Conservation (phyloP, 2,888 invertebrate species). For the Oxytorus armatus region DNA sequence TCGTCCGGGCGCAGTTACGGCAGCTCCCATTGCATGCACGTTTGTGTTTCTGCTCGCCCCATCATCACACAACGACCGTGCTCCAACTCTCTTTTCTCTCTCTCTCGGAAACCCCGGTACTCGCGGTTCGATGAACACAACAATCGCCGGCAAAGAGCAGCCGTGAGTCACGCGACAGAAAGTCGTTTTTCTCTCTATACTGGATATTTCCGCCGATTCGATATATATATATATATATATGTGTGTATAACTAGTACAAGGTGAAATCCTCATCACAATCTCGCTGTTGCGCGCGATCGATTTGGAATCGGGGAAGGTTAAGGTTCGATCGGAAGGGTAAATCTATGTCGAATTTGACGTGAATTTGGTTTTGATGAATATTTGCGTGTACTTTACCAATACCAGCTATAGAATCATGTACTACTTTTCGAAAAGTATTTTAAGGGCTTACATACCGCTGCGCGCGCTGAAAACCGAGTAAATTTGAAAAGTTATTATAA, state of each 20-base stretch:
- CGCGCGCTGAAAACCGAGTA: no score
- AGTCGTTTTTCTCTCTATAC: conserved; percentile 74
- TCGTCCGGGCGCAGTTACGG: conserved; percentile 54
- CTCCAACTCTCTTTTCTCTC: conserved; percentile 12
- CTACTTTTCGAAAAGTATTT: no score
- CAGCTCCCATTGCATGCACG: conserved; percentile 51
- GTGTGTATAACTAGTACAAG: conserved; percentile 76
- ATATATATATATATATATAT: conserved; percentile 3
- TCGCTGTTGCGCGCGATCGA: conserved; percentile 15
- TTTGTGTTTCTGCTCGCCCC: conserved; percentile 24
- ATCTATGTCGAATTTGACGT: not conserved
- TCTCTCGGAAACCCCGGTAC: conserved; percentile 36
- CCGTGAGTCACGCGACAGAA: conserved; percentile 80
- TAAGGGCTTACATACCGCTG: no score
- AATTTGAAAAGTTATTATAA: no score
- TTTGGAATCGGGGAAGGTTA: conserved; percentile 10
- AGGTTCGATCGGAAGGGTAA: conserved; percentile 8
- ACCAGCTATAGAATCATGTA: no score
- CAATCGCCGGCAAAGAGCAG: conserved; percentile 65
- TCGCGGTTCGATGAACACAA: conserved; percentile 57
- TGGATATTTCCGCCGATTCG: conserved; percentile 72
- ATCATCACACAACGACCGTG: conserved; percentile 48
- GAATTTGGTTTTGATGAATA: no score
- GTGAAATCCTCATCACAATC: conserved; percentile 74
- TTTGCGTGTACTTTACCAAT: no score